A percentile compares a stretch with the other conserved stretches of the same genome.
Evolutionary conservation across 2,888 invertebrate species (phyloP).

Genomic region (Drosophila peninsularis): DNA sequence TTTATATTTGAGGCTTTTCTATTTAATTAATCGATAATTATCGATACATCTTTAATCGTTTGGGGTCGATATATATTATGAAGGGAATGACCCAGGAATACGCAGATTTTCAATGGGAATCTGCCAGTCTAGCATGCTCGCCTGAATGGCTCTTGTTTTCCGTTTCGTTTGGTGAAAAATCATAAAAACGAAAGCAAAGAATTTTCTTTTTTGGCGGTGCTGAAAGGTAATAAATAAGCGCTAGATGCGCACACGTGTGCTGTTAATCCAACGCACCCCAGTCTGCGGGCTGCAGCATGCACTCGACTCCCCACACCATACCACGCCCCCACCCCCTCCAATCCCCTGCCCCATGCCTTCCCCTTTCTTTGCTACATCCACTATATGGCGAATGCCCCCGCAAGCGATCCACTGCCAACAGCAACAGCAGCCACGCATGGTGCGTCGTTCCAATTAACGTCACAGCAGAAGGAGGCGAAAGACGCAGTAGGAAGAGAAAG

Average conservation of each 20-base stretch:
- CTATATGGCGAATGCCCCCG: slow-evolving; percentile 17
- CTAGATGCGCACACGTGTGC: slow-evolving; percentile 77
- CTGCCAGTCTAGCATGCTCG: background rate
- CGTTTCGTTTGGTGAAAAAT: slow-evolving; percentile 20
- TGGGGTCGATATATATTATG: no score
- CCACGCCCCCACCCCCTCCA: background rate
- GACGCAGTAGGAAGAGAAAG: slow-evolving; percentile 18
- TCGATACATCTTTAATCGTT: no score
- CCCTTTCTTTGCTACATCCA: slow-evolving; percentile 4
- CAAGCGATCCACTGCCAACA: slow-evolving; percentile 31
- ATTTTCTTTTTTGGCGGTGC: slow-evolving; percentile 48
- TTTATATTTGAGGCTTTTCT: background rate
- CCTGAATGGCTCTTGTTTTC: background rate
- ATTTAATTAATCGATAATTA: background rate
- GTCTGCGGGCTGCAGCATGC: slow-evolving; percentile 10
- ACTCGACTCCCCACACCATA: background rate
- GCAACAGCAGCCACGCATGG: slow-evolving; percentile 64
- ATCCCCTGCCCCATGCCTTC: background rate
- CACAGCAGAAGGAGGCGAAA: slow-evolving; percentile 46
- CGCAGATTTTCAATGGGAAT: background rate
- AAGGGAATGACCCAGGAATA: no score
- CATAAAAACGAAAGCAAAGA: slow-evolving; percentile 28
- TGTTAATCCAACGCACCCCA: slow-evolving; percentile 65
- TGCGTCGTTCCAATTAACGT: slow-evolving; percentile 78
- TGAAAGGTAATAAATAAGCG: slow-evolving; percentile 77